Conservation (phyloP, 2,888 invertebrate genomes). For the Pomacea canaliculata region DNA sequence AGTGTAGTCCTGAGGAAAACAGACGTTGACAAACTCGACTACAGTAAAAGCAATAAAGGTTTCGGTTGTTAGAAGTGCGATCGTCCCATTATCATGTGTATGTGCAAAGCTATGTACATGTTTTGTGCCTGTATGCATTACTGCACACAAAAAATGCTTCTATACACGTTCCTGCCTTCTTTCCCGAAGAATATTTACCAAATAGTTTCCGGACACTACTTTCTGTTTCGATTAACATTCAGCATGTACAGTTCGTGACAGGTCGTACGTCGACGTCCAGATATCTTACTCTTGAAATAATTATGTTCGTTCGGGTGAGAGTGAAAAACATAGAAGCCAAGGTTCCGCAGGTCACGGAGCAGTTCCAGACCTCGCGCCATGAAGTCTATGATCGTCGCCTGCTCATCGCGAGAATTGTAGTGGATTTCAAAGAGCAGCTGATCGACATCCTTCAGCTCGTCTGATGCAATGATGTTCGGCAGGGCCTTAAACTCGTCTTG, state of each 20-base stretch:
- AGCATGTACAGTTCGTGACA: not conserved
- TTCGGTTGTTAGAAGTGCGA: too few relatives aligned
- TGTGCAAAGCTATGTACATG: too few relatives aligned
- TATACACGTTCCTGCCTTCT: too few relatives aligned
- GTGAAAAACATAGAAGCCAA: not conserved
- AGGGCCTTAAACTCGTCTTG: conserved; percentile 52
- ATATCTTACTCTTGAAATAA: not conserved
- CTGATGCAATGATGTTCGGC: conserved; percentile 42
- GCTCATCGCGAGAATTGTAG: not conserved
- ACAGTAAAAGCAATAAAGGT: too few relatives aligned
- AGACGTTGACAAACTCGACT: too few relatives aligned
- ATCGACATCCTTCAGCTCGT: conserved; percentile 37
- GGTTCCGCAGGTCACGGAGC: not conserved
- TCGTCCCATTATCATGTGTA: too few relatives aligned
- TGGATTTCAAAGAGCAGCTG: conserved; percentile 54
- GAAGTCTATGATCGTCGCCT: not conserved
- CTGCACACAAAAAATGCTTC: too few relatives aligned
- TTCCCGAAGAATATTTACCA: too few relatives aligned
- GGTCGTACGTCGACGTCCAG: not conserved
- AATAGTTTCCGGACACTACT: too few relatives aligned
- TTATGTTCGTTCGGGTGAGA: not conserved
- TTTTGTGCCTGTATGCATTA: too few relatives aligned
- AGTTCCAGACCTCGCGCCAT: not conserved
- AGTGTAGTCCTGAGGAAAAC: too few relatives aligned
- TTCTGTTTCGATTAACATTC: not conserved